Percentiles rank a stretch among this genome's conserved stretches.
Conservation (phyloP, 1,140 invertebrate species). For the Vanessa atalanta region DNA sequence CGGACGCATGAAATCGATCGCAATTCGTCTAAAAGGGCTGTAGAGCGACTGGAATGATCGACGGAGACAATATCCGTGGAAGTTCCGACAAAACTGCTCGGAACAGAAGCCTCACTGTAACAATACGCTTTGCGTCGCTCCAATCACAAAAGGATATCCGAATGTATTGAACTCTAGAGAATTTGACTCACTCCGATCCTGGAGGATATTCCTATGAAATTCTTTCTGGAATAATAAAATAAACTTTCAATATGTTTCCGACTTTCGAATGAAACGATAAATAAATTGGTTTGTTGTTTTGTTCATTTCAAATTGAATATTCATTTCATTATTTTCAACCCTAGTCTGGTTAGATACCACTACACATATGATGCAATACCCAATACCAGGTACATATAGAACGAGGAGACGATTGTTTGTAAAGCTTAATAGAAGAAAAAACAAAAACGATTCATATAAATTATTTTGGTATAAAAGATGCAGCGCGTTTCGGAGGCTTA, state of each 20-base stretch:
- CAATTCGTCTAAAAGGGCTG: constrained; percentile 30
- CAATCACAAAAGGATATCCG: constrained; percentile 73
- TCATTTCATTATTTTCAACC: no score
- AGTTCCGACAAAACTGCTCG: constrained; percentile 61
- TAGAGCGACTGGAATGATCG: constrained; percentile 34
- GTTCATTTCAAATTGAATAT: no score
- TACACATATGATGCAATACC: no score
- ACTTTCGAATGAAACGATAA: no score
- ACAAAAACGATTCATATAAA: no score
- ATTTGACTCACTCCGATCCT: constrained; percentile 59
- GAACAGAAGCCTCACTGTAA: constrained; percentile 63
- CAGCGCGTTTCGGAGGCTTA: no score
- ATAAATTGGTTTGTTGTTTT: no score
- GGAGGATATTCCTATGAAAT: constrained; percentile 41
- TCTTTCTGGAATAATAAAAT: neutral
- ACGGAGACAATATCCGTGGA: constrained; percentile 57
- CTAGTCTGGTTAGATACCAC: no score
- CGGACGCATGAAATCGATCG: constrained; percentile 14
- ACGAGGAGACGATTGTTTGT: no score
- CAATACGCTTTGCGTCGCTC: constrained; percentile 73
- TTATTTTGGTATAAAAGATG: no score
- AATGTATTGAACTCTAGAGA: constrained; percentile 66
- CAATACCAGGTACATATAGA: no score
- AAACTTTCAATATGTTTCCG: neutral
- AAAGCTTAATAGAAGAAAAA: no score